A percentile compares a stretch with the other conserved stretches of the same genome.
These are phyloP conservation scores for Orthonevra nobilis DNA, from an alignment of 2,888 invertebrate genomes.

Conservation along the genomic window DNA sequence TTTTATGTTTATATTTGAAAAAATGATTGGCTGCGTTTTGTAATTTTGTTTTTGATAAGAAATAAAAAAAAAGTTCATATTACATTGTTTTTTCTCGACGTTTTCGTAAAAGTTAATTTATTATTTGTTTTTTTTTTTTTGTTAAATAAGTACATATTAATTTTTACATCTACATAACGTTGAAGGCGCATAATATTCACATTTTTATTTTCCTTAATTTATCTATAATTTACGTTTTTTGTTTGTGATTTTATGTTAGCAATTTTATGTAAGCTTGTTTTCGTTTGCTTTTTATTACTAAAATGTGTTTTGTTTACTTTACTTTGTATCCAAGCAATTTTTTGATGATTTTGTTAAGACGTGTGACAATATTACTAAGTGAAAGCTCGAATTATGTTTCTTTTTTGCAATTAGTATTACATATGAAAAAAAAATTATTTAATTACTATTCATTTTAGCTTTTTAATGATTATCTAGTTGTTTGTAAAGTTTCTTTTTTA, in stretches of 20 bases:
- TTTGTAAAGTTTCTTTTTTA: constrained; percentile 39
- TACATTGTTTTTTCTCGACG: constrained; percentile 53
- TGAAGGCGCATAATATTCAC: constrained; percentile 80
- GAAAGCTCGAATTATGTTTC: constrained; percentile 63
- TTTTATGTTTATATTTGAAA: constrained; percentile 49
- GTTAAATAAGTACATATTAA: constrained; percentile 64
- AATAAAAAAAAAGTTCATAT: constrained; percentile 48
- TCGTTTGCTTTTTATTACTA: not conserved
- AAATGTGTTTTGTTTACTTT: not conserved
- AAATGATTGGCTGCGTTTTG: constrained; percentile 63
- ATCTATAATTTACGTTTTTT: constrained; percentile 47
- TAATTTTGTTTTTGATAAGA: constrained; percentile 41
- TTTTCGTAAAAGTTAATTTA: constrained; percentile 29
- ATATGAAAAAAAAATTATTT: constrained; percentile 53
- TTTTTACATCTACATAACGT: constrained; percentile 74
- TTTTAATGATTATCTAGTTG: constrained; percentile 68
- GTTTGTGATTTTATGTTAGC: constrained; percentile 35
- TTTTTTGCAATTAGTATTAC: constrained; percentile 56
- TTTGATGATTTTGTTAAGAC: constrained; percentile 50
- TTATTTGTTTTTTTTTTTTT: constrained; percentile 12
- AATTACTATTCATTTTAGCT: constrained; percentile 42
- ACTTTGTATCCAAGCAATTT: constrained; percentile 61
- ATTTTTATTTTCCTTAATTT: constrained; percentile 72
- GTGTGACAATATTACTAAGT: constrained; percentile 66
- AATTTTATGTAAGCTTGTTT: not conserved